phyloP scores from a whole-genome alignment of 2,888 invertebrate species.

The Incurvaria masculella region DNA sequence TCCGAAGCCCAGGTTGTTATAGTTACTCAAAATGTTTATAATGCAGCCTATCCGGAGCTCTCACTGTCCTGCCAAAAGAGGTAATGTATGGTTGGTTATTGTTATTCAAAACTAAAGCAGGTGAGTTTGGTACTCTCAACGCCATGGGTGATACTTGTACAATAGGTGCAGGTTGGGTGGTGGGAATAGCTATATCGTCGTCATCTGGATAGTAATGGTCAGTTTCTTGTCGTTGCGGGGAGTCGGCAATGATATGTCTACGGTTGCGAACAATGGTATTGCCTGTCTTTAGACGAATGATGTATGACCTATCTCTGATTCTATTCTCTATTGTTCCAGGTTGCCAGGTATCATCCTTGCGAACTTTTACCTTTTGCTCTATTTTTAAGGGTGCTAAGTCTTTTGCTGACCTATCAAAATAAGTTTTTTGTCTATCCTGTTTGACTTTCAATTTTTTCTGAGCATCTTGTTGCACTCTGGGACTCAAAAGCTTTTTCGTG shows the following conservation, averaged over 20 bases:
- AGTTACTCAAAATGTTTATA: too few species aligned
- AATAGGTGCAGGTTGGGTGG: too few species aligned
- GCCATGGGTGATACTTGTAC: neutral
- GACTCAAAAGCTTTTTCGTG: neutral
- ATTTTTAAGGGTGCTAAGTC: neutral
- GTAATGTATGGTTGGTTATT: slow-evolving; percentile 2
- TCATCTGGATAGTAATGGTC: neutral
- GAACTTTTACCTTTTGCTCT: slow-evolving; percentile 6
- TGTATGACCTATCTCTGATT: neutral
- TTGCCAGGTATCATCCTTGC: neutral
- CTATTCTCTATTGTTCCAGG: neutral
- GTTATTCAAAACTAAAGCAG: neutral
- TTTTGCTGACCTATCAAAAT: slow-evolving; percentile 5
- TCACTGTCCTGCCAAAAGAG: slow-evolving; percentile 8
- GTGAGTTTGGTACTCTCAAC: neutral
- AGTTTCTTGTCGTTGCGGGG: neutral
- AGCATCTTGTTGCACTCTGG: slow-evolving; percentile 4
- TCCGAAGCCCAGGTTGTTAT: too few species aligned
- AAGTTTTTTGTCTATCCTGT: neutral
- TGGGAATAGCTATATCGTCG: neutral
- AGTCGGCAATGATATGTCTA: neutral
- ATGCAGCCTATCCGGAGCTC: slow-evolving; percentile 12
- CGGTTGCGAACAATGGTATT: too few species aligned
- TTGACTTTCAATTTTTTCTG: neutral
- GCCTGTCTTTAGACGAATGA: neutral